These are phyloP conservation scores for Sepiola atlantica DNA, from an alignment of 2,888 invertebrate genomes.

Conservation along the genomic window DNA sequence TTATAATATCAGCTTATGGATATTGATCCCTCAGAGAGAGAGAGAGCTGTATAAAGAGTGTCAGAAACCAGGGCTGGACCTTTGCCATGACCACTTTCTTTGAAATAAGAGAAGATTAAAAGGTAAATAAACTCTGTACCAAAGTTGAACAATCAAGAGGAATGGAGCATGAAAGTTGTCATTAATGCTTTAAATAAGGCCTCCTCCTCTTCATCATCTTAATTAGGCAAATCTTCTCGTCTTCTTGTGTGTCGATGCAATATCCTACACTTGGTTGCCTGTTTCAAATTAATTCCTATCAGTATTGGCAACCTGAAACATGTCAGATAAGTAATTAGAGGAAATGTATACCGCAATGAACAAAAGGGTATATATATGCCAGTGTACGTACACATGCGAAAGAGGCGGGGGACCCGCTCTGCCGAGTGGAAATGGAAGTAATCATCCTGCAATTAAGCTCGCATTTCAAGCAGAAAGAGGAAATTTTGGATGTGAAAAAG, in stretches of 20 bases:
- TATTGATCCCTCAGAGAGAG: too few relatives aligned
- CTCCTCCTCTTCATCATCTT: neutral
- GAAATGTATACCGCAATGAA: conserved; percentile 32
- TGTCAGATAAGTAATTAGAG: conserved; percentile 13
- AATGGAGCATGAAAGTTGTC: neutral
- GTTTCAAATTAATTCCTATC: conserved; percentile 21
- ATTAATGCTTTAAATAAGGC: neutral
- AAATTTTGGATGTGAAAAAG: neutral
- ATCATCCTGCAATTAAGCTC: neutral
- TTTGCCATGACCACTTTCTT: neutral
- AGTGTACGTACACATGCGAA: neutral
- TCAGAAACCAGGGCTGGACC: neutral
- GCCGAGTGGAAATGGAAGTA: neutral
- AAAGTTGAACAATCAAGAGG: neutral
- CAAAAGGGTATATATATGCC: neutral
- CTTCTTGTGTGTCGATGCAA: neutral
- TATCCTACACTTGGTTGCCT: conserved; percentile 19
- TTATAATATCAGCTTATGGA: too few relatives aligned
- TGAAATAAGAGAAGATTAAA: neutral
- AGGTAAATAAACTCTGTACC: neutral
- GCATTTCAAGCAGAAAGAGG: neutral
- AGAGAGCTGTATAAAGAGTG: neutral
- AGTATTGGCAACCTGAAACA: neutral
- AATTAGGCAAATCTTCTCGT: neutral
- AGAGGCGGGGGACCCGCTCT: neutral